These are phyloP conservation scores for Lutraria rhynchaena DNA, from an alignment of 1,140 invertebrate genomes.

Conservation along the genomic window DNA sequence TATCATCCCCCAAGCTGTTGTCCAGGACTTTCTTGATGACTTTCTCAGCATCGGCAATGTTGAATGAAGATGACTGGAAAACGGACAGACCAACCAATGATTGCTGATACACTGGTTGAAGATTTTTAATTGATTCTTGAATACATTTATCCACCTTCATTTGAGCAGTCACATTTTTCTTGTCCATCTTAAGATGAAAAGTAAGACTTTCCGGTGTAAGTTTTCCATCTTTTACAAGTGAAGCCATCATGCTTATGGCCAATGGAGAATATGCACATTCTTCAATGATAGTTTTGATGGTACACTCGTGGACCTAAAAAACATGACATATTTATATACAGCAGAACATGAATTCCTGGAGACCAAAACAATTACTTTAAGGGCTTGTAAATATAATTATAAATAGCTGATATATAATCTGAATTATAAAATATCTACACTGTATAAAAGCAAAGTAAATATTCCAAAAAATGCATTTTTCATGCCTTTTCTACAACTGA, in stretches of 20 bases:
- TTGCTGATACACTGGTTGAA: background rate
- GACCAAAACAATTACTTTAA: background rate
- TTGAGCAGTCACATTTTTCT: conserved; percentile 35
- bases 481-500: too few relatives aligned
- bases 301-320: background rate
- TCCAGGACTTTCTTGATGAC: background rate
- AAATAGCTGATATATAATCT: background rate
- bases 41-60: background rate
- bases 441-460: background rate
- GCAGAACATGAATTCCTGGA: background rate
- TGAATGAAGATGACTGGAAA: conserved; percentile 41
- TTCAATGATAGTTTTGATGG: conserved; percentile 12
- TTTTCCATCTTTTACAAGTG: conserved; percentile 12
- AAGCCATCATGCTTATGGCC: conserved; percentile 33
- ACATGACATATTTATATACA: background rate
- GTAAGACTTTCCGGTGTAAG: conserved; percentile 28
- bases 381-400: background rate
- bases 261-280: conserved; percentile 46
- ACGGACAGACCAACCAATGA: conserved; percentile 23
- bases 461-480: background rate
- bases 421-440: background rate
- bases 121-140: conserved; percentile 8
- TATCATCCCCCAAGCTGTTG: background rate
- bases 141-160: conserved; percentile 23
- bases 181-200: conserved; percentile 42